phyloP scores from a whole-genome alignment of 2,113 vertebrate genomes.

The Phylloscopus trochiloides region DNA sequence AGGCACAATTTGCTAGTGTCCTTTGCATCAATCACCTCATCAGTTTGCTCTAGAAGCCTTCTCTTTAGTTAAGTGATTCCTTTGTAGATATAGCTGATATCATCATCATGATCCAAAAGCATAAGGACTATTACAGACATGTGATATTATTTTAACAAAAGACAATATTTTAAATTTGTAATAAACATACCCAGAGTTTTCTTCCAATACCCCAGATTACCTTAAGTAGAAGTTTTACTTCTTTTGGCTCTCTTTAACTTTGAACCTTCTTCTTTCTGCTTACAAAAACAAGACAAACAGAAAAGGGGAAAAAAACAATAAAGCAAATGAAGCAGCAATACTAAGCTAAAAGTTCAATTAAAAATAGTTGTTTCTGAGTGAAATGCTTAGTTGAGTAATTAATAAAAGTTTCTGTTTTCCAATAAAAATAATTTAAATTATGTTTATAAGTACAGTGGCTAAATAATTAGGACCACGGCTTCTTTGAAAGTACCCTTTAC shows the following conservation, averaged over 20 bases:
- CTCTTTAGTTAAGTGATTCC: neutral
- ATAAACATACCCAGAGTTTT: conserved; percentile 68
- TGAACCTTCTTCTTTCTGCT: conserved; percentile 67
- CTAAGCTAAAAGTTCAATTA: neutral
- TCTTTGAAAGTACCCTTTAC: neutral
- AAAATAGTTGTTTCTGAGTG: neutral
- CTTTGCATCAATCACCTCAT: neutral
- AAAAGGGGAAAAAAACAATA: neutral
- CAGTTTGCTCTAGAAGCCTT: neutral
- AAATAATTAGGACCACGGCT: neutral
- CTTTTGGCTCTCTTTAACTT: conserved; percentile 71
- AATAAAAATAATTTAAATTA: neutral
- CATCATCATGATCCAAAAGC: neutral
- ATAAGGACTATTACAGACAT: neutral
- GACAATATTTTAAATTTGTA: neutral
- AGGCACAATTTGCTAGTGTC: neutral
- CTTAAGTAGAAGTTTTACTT: conserved; percentile 19
- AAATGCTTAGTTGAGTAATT: neutral
- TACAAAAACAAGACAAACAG: neutral
- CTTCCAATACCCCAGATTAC: conserved; percentile 60
- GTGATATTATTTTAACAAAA: neutral
- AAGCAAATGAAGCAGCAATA: neutral
- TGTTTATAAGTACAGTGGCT: neutral
- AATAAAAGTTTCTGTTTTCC: neutral
- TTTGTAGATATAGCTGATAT: neutral